Conservation (phyloP, 2,113 vertebrate species). For the Notarius quadriscutis region DNA sequence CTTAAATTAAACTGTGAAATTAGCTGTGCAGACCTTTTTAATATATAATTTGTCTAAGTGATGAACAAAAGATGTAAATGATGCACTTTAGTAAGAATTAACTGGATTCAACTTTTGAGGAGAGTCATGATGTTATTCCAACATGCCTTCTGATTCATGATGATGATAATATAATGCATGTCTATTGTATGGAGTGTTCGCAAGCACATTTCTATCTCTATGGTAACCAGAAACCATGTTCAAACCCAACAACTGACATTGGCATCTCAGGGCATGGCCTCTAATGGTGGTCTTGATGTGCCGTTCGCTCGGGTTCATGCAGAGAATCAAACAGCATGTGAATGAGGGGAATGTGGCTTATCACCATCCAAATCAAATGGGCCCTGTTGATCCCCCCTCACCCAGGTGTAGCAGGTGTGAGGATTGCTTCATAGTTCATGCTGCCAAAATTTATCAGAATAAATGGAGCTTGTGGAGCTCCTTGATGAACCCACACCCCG, state of each 20-base stretch:
- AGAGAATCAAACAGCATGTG: constrained; percentile 34
- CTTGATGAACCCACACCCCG: background rate
- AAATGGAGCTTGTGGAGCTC: background rate
- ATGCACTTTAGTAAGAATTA: background rate
- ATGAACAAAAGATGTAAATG: background rate
- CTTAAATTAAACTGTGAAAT: background rate
- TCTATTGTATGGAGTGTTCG: constrained; percentile 60
- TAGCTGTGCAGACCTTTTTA: background rate
- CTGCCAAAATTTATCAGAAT: constrained; percentile 8
- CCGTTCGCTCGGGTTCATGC: constrained; percentile 44
- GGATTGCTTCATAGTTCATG: constrained; percentile 3
- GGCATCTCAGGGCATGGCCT: constrained; percentile 38
- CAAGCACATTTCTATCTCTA: constrained; percentile 66
- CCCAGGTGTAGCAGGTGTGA: constrained; percentile 12
- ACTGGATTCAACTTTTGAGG: background rate
- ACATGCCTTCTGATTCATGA: background rate
- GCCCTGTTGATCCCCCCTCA: background rate
- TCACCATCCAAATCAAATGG: too few species aligned
- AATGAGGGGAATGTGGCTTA: background rate
- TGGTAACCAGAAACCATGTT: constrained; percentile 68
- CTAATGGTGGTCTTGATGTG: constrained; percentile 54
- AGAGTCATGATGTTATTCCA: background rate
- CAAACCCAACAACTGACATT: constrained; percentile 48
- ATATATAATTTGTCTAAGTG: background rate
- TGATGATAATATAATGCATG: background rate